Evolutionary conservation across 64 coral and sea anemone species (phyloP), one percentile per base, ranked within the genome.

Genomic region (Cladopsammia gracilis): DNA sequence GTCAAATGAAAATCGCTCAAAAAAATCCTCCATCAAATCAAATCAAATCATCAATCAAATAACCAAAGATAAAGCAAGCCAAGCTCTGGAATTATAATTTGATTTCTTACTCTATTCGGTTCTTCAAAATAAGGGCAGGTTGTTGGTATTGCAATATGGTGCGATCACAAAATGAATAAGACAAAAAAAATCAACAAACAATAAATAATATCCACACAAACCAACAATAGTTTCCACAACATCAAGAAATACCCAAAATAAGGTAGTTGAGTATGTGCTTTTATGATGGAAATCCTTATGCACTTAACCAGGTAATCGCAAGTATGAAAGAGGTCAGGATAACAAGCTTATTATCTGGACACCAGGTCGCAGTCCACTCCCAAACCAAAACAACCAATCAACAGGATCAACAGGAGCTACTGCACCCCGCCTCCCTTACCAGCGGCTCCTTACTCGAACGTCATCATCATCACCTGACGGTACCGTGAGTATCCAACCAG

Each of bases 311-410:
- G 80, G 44, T 4, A 83, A 83, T 66, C 3, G 44, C 62, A 67
- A 13, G 62, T 84, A 25, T 25, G 80, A 84, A 84, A 84, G 80
- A 68, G 45, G 62, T 2, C 7, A 68, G 47, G 80, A 84, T 7
- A 84, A 84, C n/a, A 84, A 84, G 44, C 80, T 84, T 24, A 68
- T 84, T 20, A 84, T 84, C 44, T 84, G 80, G 80, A 22, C 80
- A 62, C 42, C 18, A 68, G 62, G 62, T 10, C 60, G 64, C 80
- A 24, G 62, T 48, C 61, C 16, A 7, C 10, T 10, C 16, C 62
- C 62, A 14, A 51, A 62, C 1, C 23, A 10, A 58, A 44, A 43
- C 25, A 60, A 18, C 44, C 80, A 67, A 67, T 45, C 80, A 1
- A 7, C 61, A 6, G 15, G 19, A 67, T 45, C 80, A 1, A 7